Evolutionary conservation across 2,113 vertebrate genomes (phyloP).

Genomic region (Ceyx melanurus): DNA sequence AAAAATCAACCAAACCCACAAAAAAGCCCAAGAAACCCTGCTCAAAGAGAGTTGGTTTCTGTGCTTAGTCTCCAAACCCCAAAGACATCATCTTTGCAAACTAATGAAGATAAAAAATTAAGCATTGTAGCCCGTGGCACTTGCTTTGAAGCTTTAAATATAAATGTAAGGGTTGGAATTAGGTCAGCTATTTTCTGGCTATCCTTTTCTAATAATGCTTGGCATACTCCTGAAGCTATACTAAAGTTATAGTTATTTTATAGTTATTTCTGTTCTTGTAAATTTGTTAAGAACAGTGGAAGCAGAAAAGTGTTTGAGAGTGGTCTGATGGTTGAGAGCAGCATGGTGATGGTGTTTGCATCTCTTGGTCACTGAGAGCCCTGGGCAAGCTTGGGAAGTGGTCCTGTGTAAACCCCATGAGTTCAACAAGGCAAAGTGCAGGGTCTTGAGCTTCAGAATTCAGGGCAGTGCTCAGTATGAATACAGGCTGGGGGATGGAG

Average conservation of each 20-base stretch:
- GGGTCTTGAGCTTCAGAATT: not conserved
- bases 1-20: too few relatives aligned
- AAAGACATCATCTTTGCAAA: conserved; percentile 41
- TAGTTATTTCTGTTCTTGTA: not conserved
- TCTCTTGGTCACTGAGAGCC: not conserved
- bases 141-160: conserved; percentile 25
- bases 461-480: not conserved
- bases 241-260: not conserved
- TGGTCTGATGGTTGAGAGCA: not conserved
- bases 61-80: not conserved
- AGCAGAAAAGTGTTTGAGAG: not conserved
- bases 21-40: not conserved
- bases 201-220: not conserved
- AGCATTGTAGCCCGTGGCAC: not conserved
- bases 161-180: conserved; percentile 2
- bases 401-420: not conserved
- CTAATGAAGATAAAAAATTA: conserved; percentile 23
- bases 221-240: not conserved
- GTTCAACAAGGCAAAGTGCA: not conserved
- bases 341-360: not conserved
- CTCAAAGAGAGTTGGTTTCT: not conserved
- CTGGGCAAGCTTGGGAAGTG: not conserved
- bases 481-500: not conserved
- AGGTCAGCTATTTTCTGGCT: not conserved
- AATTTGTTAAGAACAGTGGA: not conserved